These are phyloP conservation scores for Ischnus inquisitorius DNA, from an alignment of 2,888 invertebrate species.

Conservation along the genomic window DNA sequence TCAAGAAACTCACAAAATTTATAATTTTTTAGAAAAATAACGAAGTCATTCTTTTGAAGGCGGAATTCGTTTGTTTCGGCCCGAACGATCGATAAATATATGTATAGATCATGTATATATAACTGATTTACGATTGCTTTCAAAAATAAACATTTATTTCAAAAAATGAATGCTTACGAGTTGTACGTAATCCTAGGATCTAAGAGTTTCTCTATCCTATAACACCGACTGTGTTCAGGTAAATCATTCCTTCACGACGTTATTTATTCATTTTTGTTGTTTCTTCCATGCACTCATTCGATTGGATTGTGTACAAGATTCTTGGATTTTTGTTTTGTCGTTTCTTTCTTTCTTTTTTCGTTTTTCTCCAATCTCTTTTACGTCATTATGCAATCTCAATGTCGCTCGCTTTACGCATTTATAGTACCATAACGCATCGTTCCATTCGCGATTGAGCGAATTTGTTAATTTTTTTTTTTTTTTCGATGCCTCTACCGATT, in stretches of 20 bases:
- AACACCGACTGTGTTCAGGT: slow-evolving; percentile 81
- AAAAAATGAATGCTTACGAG: slow-evolving; percentile 84
- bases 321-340: slow-evolving; percentile 66
- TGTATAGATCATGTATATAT: background rate
- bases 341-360: too few relatives aligned
- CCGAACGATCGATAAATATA: slow-evolving; percentile 35
- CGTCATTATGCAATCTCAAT: slow-evolving; percentile 41
- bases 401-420: slow-evolving; percentile 25
- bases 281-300: slow-evolving; percentile 56
- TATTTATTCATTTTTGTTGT: slow-evolving; percentile 15
- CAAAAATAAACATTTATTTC: slow-evolving; percentile 85
- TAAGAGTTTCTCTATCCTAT: slow-evolving; percentile 80
- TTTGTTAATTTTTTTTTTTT: slow-evolving; percentile 25
- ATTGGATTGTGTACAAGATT: slow-evolving; percentile 76
- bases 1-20: too few relatives aligned
- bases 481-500: slow-evolving; percentile 72
- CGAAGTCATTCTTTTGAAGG: background rate
- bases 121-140: slow-evolving; percentile 80
- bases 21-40: too few relatives aligned
- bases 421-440: slow-evolving; percentile 30
- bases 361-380: slow-evolving; percentile 18
- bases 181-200: slow-evolving; percentile 82
- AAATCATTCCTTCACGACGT: slow-evolving; percentile 60
- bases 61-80: too few relatives aligned
- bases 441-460: slow-evolving; percentile 65